These are phyloP conservation scores for Chaetodon auriga DNA, from an alignment of 2,113 vertebrate genomes.

Conservation along the genomic window DNA sequence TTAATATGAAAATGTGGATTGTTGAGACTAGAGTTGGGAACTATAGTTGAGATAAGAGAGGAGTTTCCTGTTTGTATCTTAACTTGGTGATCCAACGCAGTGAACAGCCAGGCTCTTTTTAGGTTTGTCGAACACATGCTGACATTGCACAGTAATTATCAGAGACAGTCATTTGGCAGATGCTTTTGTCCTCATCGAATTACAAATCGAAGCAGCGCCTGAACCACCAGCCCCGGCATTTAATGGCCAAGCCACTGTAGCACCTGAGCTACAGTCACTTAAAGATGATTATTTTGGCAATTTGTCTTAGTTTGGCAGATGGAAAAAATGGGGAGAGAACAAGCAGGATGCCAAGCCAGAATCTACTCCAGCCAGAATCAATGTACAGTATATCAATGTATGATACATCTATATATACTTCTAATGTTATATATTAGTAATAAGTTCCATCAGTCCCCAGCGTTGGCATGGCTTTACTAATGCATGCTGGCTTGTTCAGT, in stretches of 20 bases:
- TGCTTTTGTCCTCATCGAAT: too few species aligned
- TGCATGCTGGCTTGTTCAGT: not conserved
- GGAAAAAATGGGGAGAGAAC: not conserved
- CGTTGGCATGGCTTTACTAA: not conserved
- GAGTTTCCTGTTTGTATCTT: too few species aligned
- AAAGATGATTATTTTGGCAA: not conserved
- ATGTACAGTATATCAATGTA: not conserved
- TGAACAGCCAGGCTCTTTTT: too few species aligned
- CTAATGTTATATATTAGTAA: not conserved
- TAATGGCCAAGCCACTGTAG: not conserved
- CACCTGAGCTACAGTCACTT: not conserved
- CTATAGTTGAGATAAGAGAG: too few species aligned
- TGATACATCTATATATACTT: not conserved
- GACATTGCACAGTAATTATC: too few species aligned
- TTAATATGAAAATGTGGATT: not conserved
- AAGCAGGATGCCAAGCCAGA: not conserved
- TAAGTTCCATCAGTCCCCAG: not conserved
- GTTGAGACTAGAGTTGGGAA: too few species aligned
- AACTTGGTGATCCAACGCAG: too few species aligned
- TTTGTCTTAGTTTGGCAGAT: not conserved
- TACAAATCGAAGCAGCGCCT: too few species aligned
- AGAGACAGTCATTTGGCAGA: too few species aligned
- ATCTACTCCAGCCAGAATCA: not conserved
- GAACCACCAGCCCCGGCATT: too few species aligned
- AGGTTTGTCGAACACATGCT: too few species aligned